A percentile compares a stretch with the other conserved stretches of the same genome.
Conservation (phyloP, 2,888 invertebrate species). For the Ariolimax columbianus region DNA sequence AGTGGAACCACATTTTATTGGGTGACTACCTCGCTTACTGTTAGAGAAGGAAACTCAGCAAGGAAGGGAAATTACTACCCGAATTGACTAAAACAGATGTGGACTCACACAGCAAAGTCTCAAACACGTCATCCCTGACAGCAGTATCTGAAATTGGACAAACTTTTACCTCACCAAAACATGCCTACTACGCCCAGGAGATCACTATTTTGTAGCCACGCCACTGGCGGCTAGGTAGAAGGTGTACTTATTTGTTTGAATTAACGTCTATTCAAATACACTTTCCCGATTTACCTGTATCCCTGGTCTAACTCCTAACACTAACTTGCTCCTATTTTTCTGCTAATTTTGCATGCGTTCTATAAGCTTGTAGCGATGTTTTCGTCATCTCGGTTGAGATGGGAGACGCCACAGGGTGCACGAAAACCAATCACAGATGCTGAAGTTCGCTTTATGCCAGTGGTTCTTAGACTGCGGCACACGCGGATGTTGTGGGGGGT, state of each 20-base stretch:
- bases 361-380: neutral
- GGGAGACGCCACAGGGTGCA: neutral
- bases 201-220: too few species aligned
- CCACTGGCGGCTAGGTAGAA: neutral
- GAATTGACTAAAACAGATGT: neutral
- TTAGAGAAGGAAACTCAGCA: too few species aligned
- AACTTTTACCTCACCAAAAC: too few species aligned
- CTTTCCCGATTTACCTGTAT: neutral
- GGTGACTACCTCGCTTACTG: too few species aligned
- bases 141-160: too few species aligned
- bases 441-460: neutral
- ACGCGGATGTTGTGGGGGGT: too few species aligned
- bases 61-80: neutral
- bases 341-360: neutral
- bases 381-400: neutral
- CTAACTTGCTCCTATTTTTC: neutral
- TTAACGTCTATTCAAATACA: neutral
- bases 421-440: neutral
- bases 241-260: neutral
- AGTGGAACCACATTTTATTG: too few species aligned
- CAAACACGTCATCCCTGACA: too few species aligned
- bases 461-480: too few species aligned
- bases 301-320: neutral
- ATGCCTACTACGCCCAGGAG: too few species aligned
- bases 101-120: too few species aligned